These are phyloP conservation scores for Eulemur rubriventer DNA, from an alignment of 2,797 vertebrate genomes.

Conservation along the genomic window DNA sequence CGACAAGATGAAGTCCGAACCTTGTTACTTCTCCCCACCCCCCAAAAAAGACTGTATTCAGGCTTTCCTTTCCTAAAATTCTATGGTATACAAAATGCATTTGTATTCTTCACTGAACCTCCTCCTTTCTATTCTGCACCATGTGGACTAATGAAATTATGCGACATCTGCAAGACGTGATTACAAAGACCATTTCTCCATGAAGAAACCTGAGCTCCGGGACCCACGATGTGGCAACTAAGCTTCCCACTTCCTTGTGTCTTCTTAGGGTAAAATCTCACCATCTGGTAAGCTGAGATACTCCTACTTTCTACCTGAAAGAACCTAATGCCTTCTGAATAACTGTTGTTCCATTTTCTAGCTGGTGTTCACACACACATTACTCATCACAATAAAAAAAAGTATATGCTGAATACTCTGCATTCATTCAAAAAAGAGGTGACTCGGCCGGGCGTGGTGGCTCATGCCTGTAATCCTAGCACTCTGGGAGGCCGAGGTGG, in stretches of 20 bases:
- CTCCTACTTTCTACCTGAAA: not conserved
- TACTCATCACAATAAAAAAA: not conserved
- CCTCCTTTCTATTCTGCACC: not conserved
- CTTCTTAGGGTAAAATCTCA: not conserved
- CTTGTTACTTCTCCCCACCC: not conserved
- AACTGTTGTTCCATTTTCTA: not conserved
- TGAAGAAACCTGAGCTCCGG: not conserved
- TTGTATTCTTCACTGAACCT: not conserved
- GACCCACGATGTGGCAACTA: no score
- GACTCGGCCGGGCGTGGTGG: no score
- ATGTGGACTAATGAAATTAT: not conserved
- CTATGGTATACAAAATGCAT: rapidly evolving
- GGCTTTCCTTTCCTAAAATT: not conserved
- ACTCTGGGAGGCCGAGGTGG: no score
- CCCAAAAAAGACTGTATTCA: not conserved
- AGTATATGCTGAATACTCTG: not conserved
- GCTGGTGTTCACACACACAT: not conserved
- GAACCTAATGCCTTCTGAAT: not conserved
- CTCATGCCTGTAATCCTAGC: no score
- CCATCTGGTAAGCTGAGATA: not conserved
- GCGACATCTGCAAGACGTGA: not conserved
- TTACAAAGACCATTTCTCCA: not conserved
- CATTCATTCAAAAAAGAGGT: not conserved
- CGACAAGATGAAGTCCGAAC: not conserved
- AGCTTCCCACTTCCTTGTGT: not conserved